Evolutionary conservation across 2,113 vertebrate genomes (phyloP), one percentile per base, ranked within the genome.

Genomic region (Odontesthes bonariensis): DNA sequence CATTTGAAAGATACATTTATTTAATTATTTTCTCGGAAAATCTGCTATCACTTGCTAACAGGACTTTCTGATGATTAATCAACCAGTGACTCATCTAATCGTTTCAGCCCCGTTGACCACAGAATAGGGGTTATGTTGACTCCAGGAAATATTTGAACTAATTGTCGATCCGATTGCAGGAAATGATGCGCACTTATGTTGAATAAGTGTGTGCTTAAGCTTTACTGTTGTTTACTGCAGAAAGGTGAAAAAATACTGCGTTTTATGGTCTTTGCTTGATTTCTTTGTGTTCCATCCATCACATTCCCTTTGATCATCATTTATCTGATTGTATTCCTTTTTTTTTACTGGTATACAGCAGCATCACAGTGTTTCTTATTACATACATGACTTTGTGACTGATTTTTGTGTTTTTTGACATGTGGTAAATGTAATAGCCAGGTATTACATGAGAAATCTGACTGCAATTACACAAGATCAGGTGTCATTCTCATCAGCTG

Each of bases 251-350:
- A 5, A 23, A 51, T 32, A 54, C 66, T 78, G 70, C 62, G 53
- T 81, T 79, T 74, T 75, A 74, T 83, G 52, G 70, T 81, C 55
- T 75, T 23, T 87, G 76, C 70, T 73, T 84, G 69, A 73, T 66
- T 65, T 76, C 16, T 74, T 75, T 88, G 5, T 38, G 35, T 38
- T 76, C 66, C 57, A 52, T 70, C 49, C 79, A 86, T 58, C 53
- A 22, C 79, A 82, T 83, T 75, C 59, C 61, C 77, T 83, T 44
- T 69, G 51, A 63, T 70, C 55, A 55, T 79, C 55, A 19, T 73
- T 53, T 31, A 35, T 77, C 59, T 46, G 13, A 59, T 19, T 8
- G 20, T 67, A 75, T 31, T 56, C n/a, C n/a, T 27, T 27, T 27
- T 27, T 69, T 59, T 69, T 72, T 38, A 3, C 57, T 53, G 22